phyloP scores from a whole-genome alignment of 1,140 invertebrate species.

The Cyrtorhinus lividipennis region DNA sequence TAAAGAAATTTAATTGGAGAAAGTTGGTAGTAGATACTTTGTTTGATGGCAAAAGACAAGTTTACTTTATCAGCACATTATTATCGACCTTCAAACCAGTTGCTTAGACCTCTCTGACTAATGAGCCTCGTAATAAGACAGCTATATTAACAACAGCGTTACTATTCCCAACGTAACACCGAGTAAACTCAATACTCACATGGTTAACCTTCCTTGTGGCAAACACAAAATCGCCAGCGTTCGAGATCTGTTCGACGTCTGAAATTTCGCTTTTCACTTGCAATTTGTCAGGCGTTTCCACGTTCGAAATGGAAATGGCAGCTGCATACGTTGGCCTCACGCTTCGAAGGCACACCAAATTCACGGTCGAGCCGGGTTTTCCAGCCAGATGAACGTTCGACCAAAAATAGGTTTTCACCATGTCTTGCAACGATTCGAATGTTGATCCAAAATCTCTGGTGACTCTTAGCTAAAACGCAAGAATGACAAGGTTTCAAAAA shows the following conservation, averaged over 20 bases:
- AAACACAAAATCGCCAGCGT: constrained; percentile 73
- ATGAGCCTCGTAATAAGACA: not conserved
- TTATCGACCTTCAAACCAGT: too few relatives aligned
- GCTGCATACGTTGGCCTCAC: constrained; percentile 44
- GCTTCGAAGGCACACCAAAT: constrained; percentile 54
- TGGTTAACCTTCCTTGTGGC: constrained; percentile 40
- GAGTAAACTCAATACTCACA: constrained; percentile 11
- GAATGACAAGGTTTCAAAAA: constrained; percentile 20
- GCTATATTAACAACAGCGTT: not conserved
- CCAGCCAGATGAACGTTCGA: not conserved
- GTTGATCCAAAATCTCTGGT: constrained; percentile 56
- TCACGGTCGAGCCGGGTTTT: constrained; percentile 28
- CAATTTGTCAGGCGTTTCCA: constrained; percentile 23
- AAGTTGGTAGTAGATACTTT: too few relatives aligned
- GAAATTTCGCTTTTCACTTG: constrained; percentile 30
- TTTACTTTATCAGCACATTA: too few relatives aligned
- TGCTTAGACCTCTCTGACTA: too few relatives aligned
- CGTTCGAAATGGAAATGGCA: constrained; percentile 37
- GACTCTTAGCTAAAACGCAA: constrained; percentile 48
- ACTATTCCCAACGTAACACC: not conserved
- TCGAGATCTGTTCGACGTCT: constrained; percentile 64
- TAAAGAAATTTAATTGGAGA: too few relatives aligned
- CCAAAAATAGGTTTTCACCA: constrained; percentile 41
- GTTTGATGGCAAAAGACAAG: too few relatives aligned
- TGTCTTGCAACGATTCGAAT: constrained; percentile 49